Evolutionary conservation across 1,140 invertebrate species (phyloP), one percentile per base, ranked within the genome.

Genomic region (Rhyzopertha dominica): DNA sequence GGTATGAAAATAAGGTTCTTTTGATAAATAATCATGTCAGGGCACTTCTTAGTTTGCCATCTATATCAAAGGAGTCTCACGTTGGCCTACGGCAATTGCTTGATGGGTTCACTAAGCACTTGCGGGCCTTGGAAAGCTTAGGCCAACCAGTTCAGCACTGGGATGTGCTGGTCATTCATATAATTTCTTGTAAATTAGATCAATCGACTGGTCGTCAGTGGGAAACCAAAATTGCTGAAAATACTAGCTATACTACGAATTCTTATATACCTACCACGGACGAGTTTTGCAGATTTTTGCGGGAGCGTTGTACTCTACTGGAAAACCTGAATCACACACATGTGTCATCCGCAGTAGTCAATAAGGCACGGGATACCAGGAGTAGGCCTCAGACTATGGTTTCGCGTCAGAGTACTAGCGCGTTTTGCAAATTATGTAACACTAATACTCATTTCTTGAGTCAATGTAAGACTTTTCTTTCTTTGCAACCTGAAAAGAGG

Each of bases 1-100:
- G 59, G 4, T 66, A 56, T 35, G 43, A 62, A 23, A 60, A 65
- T 16, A 49, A 51, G 17, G 22, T 51, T 8, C 42, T 63, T 9
- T 49, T 64, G 0, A 32, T 59, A 8, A 46, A 60, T n/a, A 55
- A 43, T 29, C 52, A 59, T 30, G 26, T 66, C 5, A 45, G 51
- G 4, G 35, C 55, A 14, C 28, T 63, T 4, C 54, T 59, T 41
- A 39, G 49, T 19, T 31, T 53, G 14, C 44, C 45, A 9, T 7
- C 30, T 1, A 18, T 62, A 30, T 26, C 32, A 10, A 57, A 49
- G 36, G 59, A 61, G 24, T 38, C 49, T 16, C 20, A 45, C n/a
- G 18, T 25, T 34, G 36, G 20, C 19, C 16, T 61, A 9, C 23
- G 50, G 14, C 22, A 19, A 18, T 37, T 60, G 8, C 12, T 47